Evolutionary conservation across 2,113 vertebrate genomes (phyloP), one percentile per base, ranked within the genome.

Genomic region (Dissostichus mawsoni): DNA sequence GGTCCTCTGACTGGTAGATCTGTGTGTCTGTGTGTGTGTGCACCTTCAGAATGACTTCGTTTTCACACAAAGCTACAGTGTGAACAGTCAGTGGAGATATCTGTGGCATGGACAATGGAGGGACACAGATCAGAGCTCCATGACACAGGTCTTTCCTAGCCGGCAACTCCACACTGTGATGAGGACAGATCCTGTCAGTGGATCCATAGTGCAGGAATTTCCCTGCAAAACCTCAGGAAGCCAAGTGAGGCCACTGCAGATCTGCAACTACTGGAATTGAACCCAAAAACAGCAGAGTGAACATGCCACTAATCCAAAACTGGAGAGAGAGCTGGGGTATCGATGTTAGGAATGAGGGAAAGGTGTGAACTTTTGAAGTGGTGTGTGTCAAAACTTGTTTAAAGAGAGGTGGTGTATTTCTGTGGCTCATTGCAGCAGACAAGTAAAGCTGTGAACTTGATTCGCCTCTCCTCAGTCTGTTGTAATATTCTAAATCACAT

Each of bases 121-220:
- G 64, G 70, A 29, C 29, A 29, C 29, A 76, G 82, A 89, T 90
- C 81, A 82, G 74, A 63, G 81, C 80, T 84, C 81, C 58, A 36
- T 86, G 87, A 91, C 91, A 87, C 74, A 71, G 67, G 79, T 87
- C 76, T 80, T 88, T 91, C 78, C 88, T 68, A 61, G 75, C 68
- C 69, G 81, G 86, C 73, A 90, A 84, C 83, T 79, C 71, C 68
- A 85, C 76, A 67, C 83, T 83, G 69, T 84, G 76, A 93, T 11
- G 84, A 88, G 87, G 92, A 94, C 91, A 93, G 90, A 88, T 91
- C 81, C 92, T 92, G 91, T 93, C 90, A 91, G 87, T 85, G 70
- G 72, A 91, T 89, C 82, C 81, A 65, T 29, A 25, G 61, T 29
- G 68, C 69, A 80, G 91, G 90, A 92, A 93, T 90, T 90, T 93